Percentiles rank a stretch among this genome's conserved stretches.
Evolutionary conservation across 2,797 vertebrate species (phyloP).

Genomic region (Iguana delicatissima): DNA sequence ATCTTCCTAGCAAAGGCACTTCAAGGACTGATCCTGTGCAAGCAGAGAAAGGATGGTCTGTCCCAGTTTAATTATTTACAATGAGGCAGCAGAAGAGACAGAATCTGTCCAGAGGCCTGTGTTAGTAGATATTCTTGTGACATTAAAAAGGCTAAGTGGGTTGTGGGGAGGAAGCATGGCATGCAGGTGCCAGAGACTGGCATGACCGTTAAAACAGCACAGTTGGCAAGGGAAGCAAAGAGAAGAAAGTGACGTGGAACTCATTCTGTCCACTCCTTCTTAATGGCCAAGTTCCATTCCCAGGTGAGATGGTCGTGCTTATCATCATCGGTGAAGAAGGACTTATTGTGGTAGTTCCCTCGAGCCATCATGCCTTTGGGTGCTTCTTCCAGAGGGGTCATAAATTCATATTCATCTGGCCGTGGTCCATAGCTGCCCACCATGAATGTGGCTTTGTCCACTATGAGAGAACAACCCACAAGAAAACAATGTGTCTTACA

Average conservation of each 20-base stretch:
- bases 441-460: conserved; percentile 86
- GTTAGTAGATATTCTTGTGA: conserved; percentile 35
- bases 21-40: conserved; percentile 63
- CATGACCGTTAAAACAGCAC: conserved; percentile 66
- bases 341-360: conserved; percentile 85
- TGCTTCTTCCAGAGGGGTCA: conserved; percentile 83
- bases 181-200: conserved; percentile 56
- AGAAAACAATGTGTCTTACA: conserved; percentile 25
- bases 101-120: conserved; percentile 50
- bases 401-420: conserved; percentile 83
- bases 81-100: conserved; percentile 67
- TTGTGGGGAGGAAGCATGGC: conserved; percentile 47
- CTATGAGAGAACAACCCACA: conserved; percentile 72
- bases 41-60: conserved; percentile 36
- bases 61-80: conserved; percentile 68
- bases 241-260: conserved; percentile 43
- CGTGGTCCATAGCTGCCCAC: conserved; percentile 87
- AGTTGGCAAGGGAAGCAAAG: conserved; percentile 51
- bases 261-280: conserved; percentile 86
- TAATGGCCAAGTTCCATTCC: conserved; percentile 88
- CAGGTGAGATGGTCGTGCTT: conserved; percentile 86
- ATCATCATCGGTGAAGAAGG: conserved; percentile 86
- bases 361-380: conserved; percentile 84
- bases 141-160: conserved; percentile 36
- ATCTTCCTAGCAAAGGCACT: conserved; percentile 76